These are phyloP conservation scores for Glaucomys volans DNA, from an alignment of 2,113 vertebrate genomes.

Conservation along the genomic window DNA sequence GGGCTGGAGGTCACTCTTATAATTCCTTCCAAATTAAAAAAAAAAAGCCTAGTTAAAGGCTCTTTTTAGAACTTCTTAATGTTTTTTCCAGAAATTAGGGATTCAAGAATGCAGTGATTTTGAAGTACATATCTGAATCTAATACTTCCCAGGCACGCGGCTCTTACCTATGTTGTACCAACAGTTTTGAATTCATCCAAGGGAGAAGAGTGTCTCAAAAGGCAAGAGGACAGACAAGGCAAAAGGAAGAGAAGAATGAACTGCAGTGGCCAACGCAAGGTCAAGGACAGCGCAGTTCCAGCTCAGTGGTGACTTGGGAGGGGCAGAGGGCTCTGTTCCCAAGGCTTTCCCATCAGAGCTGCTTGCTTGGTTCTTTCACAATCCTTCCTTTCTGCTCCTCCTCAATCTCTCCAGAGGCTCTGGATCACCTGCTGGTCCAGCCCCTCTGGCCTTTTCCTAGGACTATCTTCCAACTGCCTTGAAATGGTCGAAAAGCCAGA, in stretches of 20 bases:
- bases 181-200: neutral
- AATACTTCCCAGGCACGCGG: neutral
- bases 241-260: neutral
- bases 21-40: neutral
- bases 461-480: neutral
- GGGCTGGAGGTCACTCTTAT: neutral
- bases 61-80: neutral
- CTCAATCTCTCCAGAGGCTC: neutral
- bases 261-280: neutral
- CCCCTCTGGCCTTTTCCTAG: neutral
- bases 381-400: neutral
- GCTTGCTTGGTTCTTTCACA: neutral
- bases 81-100: neutral
- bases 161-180: neutral
- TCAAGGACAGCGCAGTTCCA: accelerated
- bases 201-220: neutral
- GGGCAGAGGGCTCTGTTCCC: neutral
- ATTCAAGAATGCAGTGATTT: neutral
- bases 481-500: neutral
- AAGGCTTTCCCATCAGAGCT: neutral
- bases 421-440: neutral
- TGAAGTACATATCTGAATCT: neutral
- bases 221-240: neutral
- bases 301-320: neutral
- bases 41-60: neutral